Evolutionary conservation across 1,140 invertebrate species (phyloP).

Genomic region (Brachionus koreanus): DNA sequence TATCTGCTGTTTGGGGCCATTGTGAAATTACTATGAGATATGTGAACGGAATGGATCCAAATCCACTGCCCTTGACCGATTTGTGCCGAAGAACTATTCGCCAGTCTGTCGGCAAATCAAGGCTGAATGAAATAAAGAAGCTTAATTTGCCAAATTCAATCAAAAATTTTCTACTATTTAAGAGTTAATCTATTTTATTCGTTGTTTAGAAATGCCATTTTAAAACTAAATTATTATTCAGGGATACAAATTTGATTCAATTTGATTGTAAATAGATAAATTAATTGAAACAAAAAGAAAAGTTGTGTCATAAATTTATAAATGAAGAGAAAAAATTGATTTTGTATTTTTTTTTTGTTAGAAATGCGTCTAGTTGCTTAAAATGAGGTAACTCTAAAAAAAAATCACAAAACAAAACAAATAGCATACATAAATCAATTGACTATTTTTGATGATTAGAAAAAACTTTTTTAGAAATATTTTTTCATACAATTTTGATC

Average conservation of each 20-base stretch:
- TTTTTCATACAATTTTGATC: not conserved
- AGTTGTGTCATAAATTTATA: no score
- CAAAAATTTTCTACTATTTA: constrained; percentile 34
- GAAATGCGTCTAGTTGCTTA: not conserved
- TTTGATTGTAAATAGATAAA: not conserved
- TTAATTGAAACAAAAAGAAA: not conserved
- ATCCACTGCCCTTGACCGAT: constrained; percentile 92
- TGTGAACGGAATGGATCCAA: constrained; percentile 93
- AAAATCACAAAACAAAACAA: no score
- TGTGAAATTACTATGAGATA: constrained; percentile 99
- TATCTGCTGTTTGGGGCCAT: constrained; percentile 98
- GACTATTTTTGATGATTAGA: not conserved
- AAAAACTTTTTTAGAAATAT: no score
- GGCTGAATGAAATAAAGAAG: not conserved
- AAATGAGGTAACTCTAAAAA: not conserved
- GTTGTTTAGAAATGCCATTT: not conserved
- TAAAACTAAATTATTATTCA: not conserved
- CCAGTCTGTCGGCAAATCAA: constrained; percentile 64
- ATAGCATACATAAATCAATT: not conserved
- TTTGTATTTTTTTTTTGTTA: not conserved
- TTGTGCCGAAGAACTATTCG: constrained; percentile 88
- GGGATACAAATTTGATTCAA: not conserved
- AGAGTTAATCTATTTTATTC: not conserved
- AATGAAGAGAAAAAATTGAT: not conserved
- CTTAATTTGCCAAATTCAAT: constrained; percentile 11